Conservation (phyloP, 2,113 vertebrate species). For the Calonectris borealis region DNA sequence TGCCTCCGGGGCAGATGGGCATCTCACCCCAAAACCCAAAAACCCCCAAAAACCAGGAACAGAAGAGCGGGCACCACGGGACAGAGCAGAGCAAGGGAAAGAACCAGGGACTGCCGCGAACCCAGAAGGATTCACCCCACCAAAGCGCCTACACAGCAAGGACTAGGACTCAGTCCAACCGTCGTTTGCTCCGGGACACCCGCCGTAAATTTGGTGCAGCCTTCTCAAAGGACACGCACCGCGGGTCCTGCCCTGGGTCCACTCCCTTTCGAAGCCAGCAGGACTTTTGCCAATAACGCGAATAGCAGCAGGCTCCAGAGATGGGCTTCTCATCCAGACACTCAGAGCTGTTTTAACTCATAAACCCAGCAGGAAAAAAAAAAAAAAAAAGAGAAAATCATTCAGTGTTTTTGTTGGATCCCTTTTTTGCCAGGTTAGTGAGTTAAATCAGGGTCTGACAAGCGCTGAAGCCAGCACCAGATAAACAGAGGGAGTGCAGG, state of each 20-base stretch:
- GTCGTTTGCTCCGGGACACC: too few species aligned
- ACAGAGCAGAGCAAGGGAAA: not conserved
- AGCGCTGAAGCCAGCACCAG: not conserved
- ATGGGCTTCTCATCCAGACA: not conserved
- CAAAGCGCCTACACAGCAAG: not conserved
- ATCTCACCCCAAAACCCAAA: not conserved
- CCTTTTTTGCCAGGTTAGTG: not conserved
- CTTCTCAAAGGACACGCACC: not conserved
- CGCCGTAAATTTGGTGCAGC: not conserved
- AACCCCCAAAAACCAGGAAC: not conserved
- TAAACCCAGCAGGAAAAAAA: not conserved
- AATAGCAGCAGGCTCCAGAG: not conserved
- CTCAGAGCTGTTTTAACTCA: not conserved
- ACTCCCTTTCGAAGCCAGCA: not conserved
- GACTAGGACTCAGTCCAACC: not conserved
- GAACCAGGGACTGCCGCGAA: fast-evolving
- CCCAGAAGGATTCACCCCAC: not conserved
- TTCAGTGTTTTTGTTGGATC: not conserved
- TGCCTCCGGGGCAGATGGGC: not conserved
- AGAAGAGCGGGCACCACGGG: fast-evolving
- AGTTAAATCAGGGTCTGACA: not conserved
- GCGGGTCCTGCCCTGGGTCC: not conserved
- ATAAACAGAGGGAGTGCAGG: not conserved
- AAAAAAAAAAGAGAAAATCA: not conserved
- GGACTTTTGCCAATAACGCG: not conserved